Base-by-base conservation (phyloP, 2,797 vertebrate species). In the Tokudaia muenninki region DNA sequence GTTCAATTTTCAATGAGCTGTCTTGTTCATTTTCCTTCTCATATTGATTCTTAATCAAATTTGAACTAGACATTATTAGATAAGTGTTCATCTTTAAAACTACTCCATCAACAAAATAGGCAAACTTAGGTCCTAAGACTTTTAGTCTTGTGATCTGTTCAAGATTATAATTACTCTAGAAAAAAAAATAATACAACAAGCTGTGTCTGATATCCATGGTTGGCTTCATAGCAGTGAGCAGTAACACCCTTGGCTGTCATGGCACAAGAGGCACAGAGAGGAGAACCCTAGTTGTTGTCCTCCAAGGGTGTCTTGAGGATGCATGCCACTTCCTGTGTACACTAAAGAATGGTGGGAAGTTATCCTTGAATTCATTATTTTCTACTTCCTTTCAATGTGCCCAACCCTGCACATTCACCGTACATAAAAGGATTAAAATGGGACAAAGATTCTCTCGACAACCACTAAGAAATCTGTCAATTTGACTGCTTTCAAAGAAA, bases 401-500 rank as follows among this genome's bases (percentile, higher is more conserved):
- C 59, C 67, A 90, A n/a, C 26, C 72, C 77, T 75, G 72, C 22
- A 12, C 61, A 52, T 72, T 50, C 19, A 93, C 21, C 1, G 31
- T 34, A 82, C 10, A 24, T 55, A 80, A 79, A 90, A n/a, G 14
- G 34, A 93, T 59, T 59, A 55, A 34, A 79, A 91, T 44, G 9
- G 37, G 70, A 74, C 70, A 44, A 81, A 92, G 16, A 17, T 19
- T 55, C n/a, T 91, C 65, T 47, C 92, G 44, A 93, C 21, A 94
- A 34, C n/a, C 57, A 83, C 8, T 26, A 79, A 63, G 52, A 94
- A 97, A 92, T 34, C 52, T 82, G 5, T 50, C 57, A 13, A 84
- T 92, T 31, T 93, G 75, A 57, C 63, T 78, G 55, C 91, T 90
- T 92, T 95, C 67, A 95, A 83, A 89, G 92, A 88, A 88, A 80